Percentiles rank a stretch among this genome's conserved stretches.
phyloP scores from a whole-genome alignment of 2,888 invertebrate genomes.

The Rhynchonema sp. region DNA sequence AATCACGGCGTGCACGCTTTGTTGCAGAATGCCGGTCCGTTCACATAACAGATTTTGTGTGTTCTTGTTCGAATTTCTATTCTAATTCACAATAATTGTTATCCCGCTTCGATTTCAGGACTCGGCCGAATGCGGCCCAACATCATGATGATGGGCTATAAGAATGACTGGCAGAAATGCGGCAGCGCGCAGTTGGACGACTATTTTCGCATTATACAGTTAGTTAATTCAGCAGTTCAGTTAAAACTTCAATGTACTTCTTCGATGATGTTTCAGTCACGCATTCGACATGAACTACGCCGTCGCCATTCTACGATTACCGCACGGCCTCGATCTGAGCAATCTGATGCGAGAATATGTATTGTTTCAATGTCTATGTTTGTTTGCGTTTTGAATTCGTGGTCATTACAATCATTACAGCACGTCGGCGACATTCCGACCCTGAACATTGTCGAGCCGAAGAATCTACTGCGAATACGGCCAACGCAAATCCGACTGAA shows the following conservation, averaged over 20 bases:
- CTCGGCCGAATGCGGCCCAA: slow-evolving; percentile 85
- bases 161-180: slow-evolving; percentile 65
- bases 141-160: slow-evolving; percentile 79
- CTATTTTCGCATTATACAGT: not conserved
- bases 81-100: no score
- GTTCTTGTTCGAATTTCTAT: no score
- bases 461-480: no score
- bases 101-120: no score
- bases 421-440: slow-evolving; percentile 3
- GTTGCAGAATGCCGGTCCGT: slow-evolving; percentile 43
- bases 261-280: slow-evolving; percentile 41
- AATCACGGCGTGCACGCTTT: slow-evolving; percentile 13
- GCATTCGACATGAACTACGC: slow-evolving; percentile 83
- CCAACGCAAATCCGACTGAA: no score
- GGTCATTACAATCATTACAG: no score
- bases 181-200: not conserved
- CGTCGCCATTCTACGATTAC: slow-evolving; percentile 65
- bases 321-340: slow-evolving; percentile 60
- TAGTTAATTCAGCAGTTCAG: no score
- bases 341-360: slow-evolving; percentile 28
- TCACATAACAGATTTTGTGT: no score
- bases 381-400: no score
- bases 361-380: no score
- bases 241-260: not conserved
- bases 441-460: slow-evolving; percentile 2